Evolutionary conservation across 2,113 vertebrate genomes (phyloP).

Genomic region (Cheilinus undulatus): DNA sequence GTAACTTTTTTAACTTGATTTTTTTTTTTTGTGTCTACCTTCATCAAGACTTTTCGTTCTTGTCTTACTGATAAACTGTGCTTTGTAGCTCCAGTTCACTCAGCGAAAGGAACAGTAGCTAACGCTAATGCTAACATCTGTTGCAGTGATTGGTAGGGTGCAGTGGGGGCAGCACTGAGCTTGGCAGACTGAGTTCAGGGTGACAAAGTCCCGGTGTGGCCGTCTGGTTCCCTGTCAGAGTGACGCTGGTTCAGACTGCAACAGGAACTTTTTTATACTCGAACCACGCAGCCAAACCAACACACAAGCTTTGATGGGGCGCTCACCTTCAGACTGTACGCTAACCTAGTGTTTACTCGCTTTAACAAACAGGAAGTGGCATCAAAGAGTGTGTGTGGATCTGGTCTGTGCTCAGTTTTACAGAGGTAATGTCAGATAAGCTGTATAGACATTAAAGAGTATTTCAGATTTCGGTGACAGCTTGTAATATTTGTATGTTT

Average conservation of each 20-base stretch:
- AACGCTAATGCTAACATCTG: not conserved
- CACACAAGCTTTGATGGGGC: conserved; percentile 12
- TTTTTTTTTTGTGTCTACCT: not conserved
- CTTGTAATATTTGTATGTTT: conserved; percentile 38
- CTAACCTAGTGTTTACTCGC: not conserved
- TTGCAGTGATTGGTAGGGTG: not conserved
- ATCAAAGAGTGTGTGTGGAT: conserved; percentile 13
- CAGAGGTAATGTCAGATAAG: not conserved
- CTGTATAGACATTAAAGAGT: conserved; percentile 12
- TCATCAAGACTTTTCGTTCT: not conserved
- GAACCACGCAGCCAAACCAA: conserved; percentile 11
- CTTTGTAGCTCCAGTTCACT: not conserved
- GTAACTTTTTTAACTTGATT: not conserved
- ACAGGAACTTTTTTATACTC: conserved; percentile 23
- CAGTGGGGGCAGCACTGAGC: not conserved
- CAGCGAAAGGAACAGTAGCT: not conserved
- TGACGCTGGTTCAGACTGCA: not conserved
- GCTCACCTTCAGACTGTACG: not conserved
- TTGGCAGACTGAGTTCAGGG: conserved; percentile 10
- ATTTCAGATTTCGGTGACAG: conserved; percentile 1
- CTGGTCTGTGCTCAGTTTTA: conserved; percentile 23
- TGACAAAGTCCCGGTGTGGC: not conserved
- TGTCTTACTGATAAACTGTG: not conserved
- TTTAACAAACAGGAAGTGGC: conserved; percentile 4
- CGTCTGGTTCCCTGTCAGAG: conserved; percentile 20